These are phyloP conservation scores for Alligator sinensis DNA, from an alignment of 2,113 vertebrate species.

Conservation along the genomic window DNA sequence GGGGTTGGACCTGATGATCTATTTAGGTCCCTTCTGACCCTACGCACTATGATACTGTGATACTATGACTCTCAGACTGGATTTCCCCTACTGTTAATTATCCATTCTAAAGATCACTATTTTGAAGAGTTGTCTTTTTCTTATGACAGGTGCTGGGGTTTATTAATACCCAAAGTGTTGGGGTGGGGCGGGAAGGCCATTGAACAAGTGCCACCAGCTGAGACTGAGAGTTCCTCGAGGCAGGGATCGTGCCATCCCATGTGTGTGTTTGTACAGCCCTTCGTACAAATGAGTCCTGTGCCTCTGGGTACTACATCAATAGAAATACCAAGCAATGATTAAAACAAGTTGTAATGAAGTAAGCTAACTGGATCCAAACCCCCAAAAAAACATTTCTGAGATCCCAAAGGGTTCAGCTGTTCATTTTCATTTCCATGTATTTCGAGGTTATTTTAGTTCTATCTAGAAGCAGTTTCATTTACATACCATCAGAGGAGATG, in stretches of 20 bases:
- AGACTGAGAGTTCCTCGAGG: background rate
- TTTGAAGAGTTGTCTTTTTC: background rate
- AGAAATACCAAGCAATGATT: background rate
- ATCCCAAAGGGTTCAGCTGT: background rate
- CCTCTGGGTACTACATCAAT: background rate
- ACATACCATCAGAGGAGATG: too few relatives aligned
- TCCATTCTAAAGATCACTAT: background rate
- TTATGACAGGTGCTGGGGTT: background rate
- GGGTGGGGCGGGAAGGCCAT: too few relatives aligned
- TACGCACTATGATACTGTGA: too few relatives aligned
- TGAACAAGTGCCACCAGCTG: background rate
- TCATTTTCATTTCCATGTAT: background rate
- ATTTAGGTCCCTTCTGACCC: too few relatives aligned
- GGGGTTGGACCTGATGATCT: too few relatives aligned
- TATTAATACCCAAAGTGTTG: background rate
- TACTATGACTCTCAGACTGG: background rate
- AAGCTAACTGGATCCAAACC: background rate
- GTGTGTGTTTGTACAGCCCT: background rate
- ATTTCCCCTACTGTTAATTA: background rate
- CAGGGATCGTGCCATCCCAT: background rate
- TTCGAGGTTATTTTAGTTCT: background rate
- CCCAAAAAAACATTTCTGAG: background rate
- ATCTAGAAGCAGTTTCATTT: background rate
- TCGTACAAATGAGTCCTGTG: background rate
- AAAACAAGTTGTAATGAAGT: background rate